Conservation (phyloP, 2,797 vertebrate genomes). For the Acanthurus leucopareius region DNA sequence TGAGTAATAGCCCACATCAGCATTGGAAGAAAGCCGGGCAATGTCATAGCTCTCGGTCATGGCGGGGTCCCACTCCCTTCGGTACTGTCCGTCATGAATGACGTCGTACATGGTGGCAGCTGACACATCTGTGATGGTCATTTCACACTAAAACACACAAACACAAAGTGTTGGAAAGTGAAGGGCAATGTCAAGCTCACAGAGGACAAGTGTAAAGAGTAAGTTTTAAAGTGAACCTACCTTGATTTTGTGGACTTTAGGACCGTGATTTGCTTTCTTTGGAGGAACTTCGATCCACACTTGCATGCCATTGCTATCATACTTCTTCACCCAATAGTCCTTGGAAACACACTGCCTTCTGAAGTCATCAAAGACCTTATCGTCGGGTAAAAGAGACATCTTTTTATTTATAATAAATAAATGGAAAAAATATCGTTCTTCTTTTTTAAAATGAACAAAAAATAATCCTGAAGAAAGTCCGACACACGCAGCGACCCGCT, state of each 20-base stretch:
- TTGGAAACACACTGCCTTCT: conserved; percentile 79
- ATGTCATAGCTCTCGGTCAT: conserved; percentile 86
- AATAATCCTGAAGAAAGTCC: background rate
- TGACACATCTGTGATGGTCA: conserved; percentile 80
- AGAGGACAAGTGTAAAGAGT: background rate
- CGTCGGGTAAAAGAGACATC: conserved; percentile 73
- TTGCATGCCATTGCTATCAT: conserved; percentile 78
- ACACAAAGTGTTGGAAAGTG: background rate
- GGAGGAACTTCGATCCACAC: conserved; percentile 83
- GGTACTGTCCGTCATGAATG: conserved; percentile 82
- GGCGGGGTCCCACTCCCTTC: conserved; percentile 82
- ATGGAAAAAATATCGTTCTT: conserved; percentile 53
- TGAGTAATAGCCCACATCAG: conserved; percentile 87
- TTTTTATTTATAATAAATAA: conserved; percentile 49
- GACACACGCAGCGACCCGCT: background rate
- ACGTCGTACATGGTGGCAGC: conserved; percentile 87
- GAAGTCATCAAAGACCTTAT: conserved; percentile 82
- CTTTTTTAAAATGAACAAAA: background rate
- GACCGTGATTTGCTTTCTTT: conserved; percentile 38
- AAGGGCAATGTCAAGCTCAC: no score
- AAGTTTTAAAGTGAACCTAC: conserved; percentile 55
- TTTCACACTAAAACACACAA: conserved; percentile 78
- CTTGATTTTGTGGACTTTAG: conserved; percentile 87
- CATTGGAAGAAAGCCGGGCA: conserved; percentile 76
- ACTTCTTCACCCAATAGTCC: conserved; percentile 84